Base-by-base conservation (phyloP, 2,797 vertebrate species). In the Euthynnus affinis region DNA sequence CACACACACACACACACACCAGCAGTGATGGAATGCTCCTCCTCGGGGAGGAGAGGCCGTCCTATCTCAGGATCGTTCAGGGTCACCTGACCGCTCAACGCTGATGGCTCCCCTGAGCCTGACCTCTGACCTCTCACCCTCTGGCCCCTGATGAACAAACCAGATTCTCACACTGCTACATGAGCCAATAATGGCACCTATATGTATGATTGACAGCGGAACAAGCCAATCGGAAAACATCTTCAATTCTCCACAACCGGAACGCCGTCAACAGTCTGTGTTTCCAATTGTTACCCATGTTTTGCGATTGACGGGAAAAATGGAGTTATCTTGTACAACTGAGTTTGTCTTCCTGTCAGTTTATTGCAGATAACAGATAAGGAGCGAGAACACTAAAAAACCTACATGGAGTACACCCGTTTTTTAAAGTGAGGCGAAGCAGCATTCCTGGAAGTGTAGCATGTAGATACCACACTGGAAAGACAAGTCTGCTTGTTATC, bases 81-180 rank as follows among this genome's bases (percentile, higher is more conserved):
- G 92, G 91, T 93, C 91, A 91, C 78, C 90, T 88, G 83, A 89
- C 84, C 25, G 90, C 84, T 93, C 84, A 59, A 5, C 10, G 73
- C 53, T 83, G 87, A 94, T 72, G 78, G 86, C 66, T 93, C 92
- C 92, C 91, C 88, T 78, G 90, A 88, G 92, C 64, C 85, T 81
- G 90, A 91, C 82, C 83, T 74, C 59, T 76, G 42, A 87, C 89
- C 90, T 83, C 60, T 89, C 66, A 85, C 88, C 83, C 86, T 34
- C 27, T 17, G 65, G 65, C 85, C 87, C 75, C 87, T 91, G 88
- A 93, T 92, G 91, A 87, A 91, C 85, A 88, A 90, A 91, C 82
- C 93, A 93, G 93, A 93, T 88, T 91, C 87, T 87, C 88, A 87
- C 85, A 83, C 56, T 51, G 64, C 74, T 29, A 51, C 68, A 75